Evolutionary conservation across 2,888 invertebrate species (phyloP).

Genomic region (Hydrotaea diabolus): DNA sequence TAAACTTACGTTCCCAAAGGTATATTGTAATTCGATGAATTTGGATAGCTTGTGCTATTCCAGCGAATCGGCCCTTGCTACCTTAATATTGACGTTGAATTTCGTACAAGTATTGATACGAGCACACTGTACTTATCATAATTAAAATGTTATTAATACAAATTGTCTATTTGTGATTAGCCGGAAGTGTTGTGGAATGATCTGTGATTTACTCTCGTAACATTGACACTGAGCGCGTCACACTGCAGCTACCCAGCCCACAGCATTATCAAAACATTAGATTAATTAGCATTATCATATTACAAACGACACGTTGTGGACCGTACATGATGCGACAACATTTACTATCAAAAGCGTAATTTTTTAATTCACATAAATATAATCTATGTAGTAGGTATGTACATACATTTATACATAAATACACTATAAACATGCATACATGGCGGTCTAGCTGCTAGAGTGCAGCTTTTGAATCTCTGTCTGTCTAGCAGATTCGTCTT

Average conservation of each 20-base stretch:
- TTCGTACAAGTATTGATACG: too few species aligned
- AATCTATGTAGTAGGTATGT: neutral
- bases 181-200: conserved; percentile 55
- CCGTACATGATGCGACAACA: conserved; percentile 17
- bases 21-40: neutral
- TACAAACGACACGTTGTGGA: conserved; percentile 12
- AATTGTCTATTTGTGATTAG: conserved; percentile 47
- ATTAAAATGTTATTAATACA: neutral
- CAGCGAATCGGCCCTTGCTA: too few species aligned
- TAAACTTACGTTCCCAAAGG: neutral
- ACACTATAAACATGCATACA: too few species aligned
- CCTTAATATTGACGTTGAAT: too few species aligned
- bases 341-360: conserved; percentile 37
- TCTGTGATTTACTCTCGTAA: conserved; percentile 45
- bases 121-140: too few species aligned
- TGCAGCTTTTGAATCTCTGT: too few species aligned
- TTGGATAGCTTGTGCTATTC: too few species aligned
- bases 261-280: conserved; percentile 60
- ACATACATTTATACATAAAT: too few species aligned
- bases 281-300: conserved; percentile 28
- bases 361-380: conserved; percentile 45
- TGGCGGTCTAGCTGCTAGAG: too few species aligned
- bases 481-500: neutral
- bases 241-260: neutral
- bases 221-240: conserved; percentile 62